Evolutionary conservation across 2,888 invertebrate species (phyloP), one percentile per base, ranked within the genome.

Genomic region (Metopia argyrocephala): DNA sequence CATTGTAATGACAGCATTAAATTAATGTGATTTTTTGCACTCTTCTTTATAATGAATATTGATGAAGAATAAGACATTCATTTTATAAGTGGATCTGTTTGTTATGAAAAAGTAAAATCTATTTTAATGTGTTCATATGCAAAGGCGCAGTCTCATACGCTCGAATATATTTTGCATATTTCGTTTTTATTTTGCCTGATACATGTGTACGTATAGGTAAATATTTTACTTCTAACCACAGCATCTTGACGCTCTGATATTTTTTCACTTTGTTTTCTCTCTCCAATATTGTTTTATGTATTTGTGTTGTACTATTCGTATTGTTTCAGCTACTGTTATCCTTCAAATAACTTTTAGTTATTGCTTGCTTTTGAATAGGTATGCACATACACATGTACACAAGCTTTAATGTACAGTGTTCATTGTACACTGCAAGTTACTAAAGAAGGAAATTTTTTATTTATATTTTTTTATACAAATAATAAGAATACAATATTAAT

Each of bases 211-310:
- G n/a, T n/a, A n/a, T 38, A 23, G 3, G 5, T n/a, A 15, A 25
- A 50, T 9, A 28, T 4, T 56, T 56, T 48, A 46, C 46, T 62
- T 71, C 31, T 48, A 46, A 23, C 62, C 71, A 56, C 62, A 64
- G 28, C 18, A 54, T 64, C 20, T 23, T 38, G 50, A 38, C 50
- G 38, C 38, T 62, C 6, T 56, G 25, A 31, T 23, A 27, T 38
- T 38, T 38, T 12, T 38, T 38, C n/a, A n/a, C n/a, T n/a, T n/a
- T n/a, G n/a, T n/a, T n/a, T n/a, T n/a, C n/a, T n/a, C n/a, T n/a
- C n/a, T n/a, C n/a, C n/a, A n/a, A n/a, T n/a, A n/a, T n/a, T n/a
- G n/a, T n/a, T n/a, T n/a, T n/a, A n/a, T n/a, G n/a, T n/a, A n/a
- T n/a, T n/a, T n/a, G n/a, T n/a, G n/a, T n/a, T n/a, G n/a, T n/a